A percentile compares a stretch with the other conserved stretches of the same genome.
Evolutionary conservation across 2,797 vertebrate genomes (phyloP).

Genomic region (Smutsia gigantea): DNA sequence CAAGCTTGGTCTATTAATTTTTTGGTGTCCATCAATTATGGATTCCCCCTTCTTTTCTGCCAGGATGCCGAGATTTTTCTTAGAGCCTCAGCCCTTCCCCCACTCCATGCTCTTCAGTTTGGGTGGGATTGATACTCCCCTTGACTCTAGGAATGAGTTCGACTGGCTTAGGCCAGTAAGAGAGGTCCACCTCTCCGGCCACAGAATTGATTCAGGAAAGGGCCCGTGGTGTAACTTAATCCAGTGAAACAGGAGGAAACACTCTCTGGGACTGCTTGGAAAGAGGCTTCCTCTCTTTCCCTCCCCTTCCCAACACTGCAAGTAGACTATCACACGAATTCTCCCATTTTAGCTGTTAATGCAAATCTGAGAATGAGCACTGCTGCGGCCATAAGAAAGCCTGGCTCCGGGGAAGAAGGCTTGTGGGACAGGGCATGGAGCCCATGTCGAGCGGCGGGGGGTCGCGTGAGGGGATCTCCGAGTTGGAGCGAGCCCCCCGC

Average conservation of each 20-base stretch:
- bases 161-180: background rate
- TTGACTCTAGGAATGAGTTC: background rate
- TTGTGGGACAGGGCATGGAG: no score
- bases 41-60: background rate
- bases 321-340: background rate
- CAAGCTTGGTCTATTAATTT: background rate
- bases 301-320: accelerated
- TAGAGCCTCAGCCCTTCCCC: background rate
- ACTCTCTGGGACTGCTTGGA: background rate
- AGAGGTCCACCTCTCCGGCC: background rate
- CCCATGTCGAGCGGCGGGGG: background rate
- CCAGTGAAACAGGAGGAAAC: background rate
- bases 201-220: background rate
- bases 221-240: background rate
- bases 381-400: background rate
- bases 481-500: background rate
- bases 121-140: background rate
- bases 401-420: no score
- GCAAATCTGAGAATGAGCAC: background rate
- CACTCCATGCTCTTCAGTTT: background rate
- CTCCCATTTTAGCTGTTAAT: background rate
- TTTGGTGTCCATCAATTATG: background rate
- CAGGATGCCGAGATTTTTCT: background rate
- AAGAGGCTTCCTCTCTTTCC: background rate
- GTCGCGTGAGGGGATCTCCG: no score